Evolutionary conservation across 2,888 invertebrate genomes (phyloP), one percentile per base, ranked within the genome.

Genomic region (Myopa tessellatipennis): DNA sequence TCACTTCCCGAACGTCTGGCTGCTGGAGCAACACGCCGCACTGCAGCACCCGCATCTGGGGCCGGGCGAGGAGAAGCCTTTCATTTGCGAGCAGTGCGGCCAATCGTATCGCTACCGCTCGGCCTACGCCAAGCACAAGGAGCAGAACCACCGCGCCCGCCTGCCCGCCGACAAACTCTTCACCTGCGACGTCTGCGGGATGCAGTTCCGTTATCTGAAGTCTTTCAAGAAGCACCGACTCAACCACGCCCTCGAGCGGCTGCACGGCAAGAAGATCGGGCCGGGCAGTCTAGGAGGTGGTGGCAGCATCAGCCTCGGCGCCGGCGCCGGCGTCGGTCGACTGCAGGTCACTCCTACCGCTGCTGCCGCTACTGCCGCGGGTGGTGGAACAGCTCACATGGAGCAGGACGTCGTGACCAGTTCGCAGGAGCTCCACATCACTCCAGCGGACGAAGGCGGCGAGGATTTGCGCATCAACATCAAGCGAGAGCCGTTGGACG

Each of bases 21-120:
- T 96, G 55, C 90, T 96, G 74, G 96, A 96, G 87, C 94, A 95
- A 82, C 96, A 96, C 88, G 95, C 95, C 0, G 93, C 95, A 0
- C 90, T 96, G 34, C 96, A 96, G 86, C 96, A 96, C 89, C 94
- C 95, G 78, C 83, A 92, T 86, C 85, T 88, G 89, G 89, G 92
- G 85, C 90, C 91, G 45, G 91, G 91, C 86, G 94, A 95, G 86
- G 96, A 96, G 88, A 96, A 96, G 85, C 96, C 96, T 16, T 96
- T 96, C 90, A 95, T 96, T 63, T 96, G 96, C 90, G 96, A 96
- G 85, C 96, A 96, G 87, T 96, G 96, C 88, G 96, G 96, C 6
- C 96, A 96, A 86, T 95, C 95, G 85, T 96, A 96, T 90, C 92
- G 95, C 82, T 96, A 96, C 88, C 92, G 96, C 79, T 96, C 96